Evolutionary conservation across 2,888 invertebrate species (phyloP), one percentile per base, ranked within the genome.

Genomic region (Apamea sordens): DNA sequence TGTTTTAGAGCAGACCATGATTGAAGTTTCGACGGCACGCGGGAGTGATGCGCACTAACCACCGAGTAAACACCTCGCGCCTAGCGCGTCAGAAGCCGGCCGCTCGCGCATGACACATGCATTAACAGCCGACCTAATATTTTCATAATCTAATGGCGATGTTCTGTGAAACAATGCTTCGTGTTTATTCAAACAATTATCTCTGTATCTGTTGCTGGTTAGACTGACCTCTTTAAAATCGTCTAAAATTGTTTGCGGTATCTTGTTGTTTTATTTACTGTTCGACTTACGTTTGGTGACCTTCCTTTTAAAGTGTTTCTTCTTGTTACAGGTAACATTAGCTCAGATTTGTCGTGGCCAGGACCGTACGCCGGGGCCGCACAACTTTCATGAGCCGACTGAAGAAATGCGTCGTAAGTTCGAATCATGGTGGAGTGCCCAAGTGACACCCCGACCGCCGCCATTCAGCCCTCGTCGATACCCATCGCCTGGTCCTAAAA

Each of bases 401-500:
- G 99, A 99, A 88, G 99, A 99, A 74, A 97, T 98, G 91, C 98
- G 98, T 47, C 97, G 98, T 81, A 98, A 98, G 93, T 99, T 99
- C 94, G 99, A 99, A 92, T 98, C 98, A 79, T 99, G 99, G 99
- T 98, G 98, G 98, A 97, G 98, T 67, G 97, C 98, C 77, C 98
- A 98, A 92, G 97, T 98, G 73, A 98, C 98, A 24, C 98, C 98
- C 0, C 96, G 97, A 59, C 97, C 97, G 0, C 96, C 97, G 1
- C 95, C 96, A 6, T 97, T 96, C 86, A 97, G 97, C 87, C 97
- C 97, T 10, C 93, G 97, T 5, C 95, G 97, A 68, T 97, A 97
- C 71, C 96, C 93, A 71, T 97, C 95, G 83, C 97, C 92, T 86
- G 97, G 85, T 91, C 98, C 90, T 90, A 97, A 90, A 94, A 97